Base-by-base conservation (phyloP, 2,888 invertebrate genomes). In the Operophtera brumata region DNA sequence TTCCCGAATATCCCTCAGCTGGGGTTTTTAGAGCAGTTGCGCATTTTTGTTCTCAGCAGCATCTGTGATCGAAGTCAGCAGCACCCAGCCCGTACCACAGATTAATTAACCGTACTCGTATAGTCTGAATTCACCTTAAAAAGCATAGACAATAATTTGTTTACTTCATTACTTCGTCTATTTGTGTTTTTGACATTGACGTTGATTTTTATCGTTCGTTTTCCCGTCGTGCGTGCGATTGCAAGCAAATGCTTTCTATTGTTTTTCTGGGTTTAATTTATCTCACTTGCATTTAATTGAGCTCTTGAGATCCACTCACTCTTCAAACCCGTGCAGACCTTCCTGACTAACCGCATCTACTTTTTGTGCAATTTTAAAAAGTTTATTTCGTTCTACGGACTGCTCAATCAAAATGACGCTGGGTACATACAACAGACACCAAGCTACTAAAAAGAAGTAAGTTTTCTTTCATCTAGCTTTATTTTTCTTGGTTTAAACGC, bases 401-500 rank as follows among this genome's bases (percentile, higher is more conserved):
- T 50, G 41, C 52, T 63, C 68, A 80, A 65, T 64, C 68, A 80
- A 65, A 63, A 89, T 89, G 88, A 89, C 88, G 77, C 71, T 89
- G 65, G 88, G 88, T 60, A 86, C 87, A 9, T 87, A 89, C 70
- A 87, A 89, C 69, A 84, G 88, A 67, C 89, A 89, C 66, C 88
- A 89, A 71, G 84, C 87, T 36, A 78, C 78, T 57, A 84, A 75
- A 67, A 89, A 87, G 71, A 89, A 88, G 89, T 89, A 73, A 71
- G 74, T 62, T 64, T 62, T 51, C 52, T 51, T 47, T 46, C 40
- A 36, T 37, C 13, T 37, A 11, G n/a, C 36, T 47, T 43, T 28
- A 12, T 11, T 25, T 7, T 52, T 57, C 14, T 36, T 9, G 26
- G n/a, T 12, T 11, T 26, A 30, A 20, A 9, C 14, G 1, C 41